A percentile compares a stretch with the other conserved stretches of the same genome.
Evolutionary conservation across 2,797 vertebrate species (phyloP).

Genomic region (Gallinago nigripennis): DNA sequence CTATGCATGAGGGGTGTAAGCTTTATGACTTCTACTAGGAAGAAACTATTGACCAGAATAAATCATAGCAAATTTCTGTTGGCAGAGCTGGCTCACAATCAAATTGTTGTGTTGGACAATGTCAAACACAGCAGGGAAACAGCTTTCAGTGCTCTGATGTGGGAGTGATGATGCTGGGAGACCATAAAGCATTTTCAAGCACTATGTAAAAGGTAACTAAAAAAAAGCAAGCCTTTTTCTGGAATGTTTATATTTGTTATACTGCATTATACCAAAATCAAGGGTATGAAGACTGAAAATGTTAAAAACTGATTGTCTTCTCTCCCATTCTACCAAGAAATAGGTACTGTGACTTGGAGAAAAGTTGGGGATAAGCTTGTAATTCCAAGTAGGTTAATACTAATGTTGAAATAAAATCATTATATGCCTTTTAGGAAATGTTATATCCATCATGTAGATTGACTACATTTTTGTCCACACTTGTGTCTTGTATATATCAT

Average conservation of each 20-base stretch:
- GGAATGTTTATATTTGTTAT: neutral
- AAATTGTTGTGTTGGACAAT: neutral
- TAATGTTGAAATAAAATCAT: slow-evolving; percentile 24
- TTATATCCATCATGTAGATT: neutral
- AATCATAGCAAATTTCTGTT: neutral
- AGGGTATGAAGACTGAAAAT: neutral
- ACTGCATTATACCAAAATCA: neutral
- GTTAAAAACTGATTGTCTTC: neutral
- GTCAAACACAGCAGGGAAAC: neutral
- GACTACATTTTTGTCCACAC: neutral
- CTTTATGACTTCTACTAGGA: neutral
- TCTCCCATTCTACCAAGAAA: neutral
- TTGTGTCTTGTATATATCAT: neutral
- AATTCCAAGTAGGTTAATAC: slow-evolving; percentile 19
- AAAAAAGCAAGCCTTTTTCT: neutral
- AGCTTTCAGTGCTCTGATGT: neutral
- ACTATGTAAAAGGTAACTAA: neutral
- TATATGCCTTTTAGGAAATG: slow-evolving; percentile 6
- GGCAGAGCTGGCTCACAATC: neutral
- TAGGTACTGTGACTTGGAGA: neutral
- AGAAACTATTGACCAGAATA: neutral
- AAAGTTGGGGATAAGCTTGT: neutral
- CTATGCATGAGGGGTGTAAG: neutral
- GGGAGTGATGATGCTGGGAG: neutral
- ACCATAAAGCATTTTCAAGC: neutral